Base-by-base conservation (phyloP, 2,113 vertebrate species). In the Lamprotornis superbus region DNA sequence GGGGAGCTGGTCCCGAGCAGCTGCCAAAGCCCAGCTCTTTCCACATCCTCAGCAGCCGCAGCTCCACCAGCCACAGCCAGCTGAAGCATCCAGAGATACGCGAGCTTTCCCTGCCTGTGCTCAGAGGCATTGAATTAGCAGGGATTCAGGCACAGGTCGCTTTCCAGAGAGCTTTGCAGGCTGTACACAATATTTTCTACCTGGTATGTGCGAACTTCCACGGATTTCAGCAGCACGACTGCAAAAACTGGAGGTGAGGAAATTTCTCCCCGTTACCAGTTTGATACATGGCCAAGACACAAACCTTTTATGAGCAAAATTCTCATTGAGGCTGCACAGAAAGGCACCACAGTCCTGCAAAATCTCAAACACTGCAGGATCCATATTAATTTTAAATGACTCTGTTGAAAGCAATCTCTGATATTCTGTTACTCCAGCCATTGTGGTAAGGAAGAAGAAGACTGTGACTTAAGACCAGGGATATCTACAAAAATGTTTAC, bases 401-500 rank as follows among this genome's bases (percentile, higher is more conserved):
- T 35, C n/a, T 31, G 15, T 37, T 56, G 56, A 71, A 82, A 96
- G 55, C 59, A 53, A 53, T 44, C 57, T 50, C 74, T 65, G 75
- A 57, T 83, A 68, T 6, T 90, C 61, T 75, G 15, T 70, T 67
- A n/a, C 76, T 92, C 59, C 44, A 87, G 11, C 77, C 65, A 31
- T 59, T 27, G 33, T 14, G 6, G 71, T 55, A 59, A 76, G 83
- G 78, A 78, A 49, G 25, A 64, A 70, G 49, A 90, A 88, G 37
- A 52, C 30, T 71, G 56, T 15, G 20, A 70, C 68, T 82, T 4
- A 11, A 49, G 89, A 91, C 78, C 46, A 79, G 33, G 30, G 13
- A 7, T 80, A 53, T 65, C 47, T 83, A 53, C 63, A 82, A 35
- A 87, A 84, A 65, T 93, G 84, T 91, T 94, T 93, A 47, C 69